Conservation (phyloP, 2,113 vertebrate species). For the Platysteira castanea region DNA sequence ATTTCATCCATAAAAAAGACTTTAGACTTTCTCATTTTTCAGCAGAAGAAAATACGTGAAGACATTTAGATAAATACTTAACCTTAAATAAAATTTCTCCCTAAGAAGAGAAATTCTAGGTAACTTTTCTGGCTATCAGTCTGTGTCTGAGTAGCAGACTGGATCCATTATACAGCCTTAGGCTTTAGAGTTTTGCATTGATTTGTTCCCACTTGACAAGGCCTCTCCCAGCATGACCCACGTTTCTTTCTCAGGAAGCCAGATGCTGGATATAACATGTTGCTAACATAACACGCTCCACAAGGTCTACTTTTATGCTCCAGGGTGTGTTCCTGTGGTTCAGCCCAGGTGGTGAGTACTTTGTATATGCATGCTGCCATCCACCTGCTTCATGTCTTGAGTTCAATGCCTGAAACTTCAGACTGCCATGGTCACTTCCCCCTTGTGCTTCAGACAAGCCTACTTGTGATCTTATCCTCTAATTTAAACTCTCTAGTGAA, state of each 20-base stretch:
- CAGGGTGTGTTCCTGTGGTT: not conserved
- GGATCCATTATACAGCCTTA: not conserved
- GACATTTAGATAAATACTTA: not conserved
- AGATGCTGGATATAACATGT: too few species aligned
- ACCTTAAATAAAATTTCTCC: not conserved
- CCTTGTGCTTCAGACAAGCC: not conserved
- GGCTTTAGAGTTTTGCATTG: not conserved
- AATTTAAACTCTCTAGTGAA: not conserved
- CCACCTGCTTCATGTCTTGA: not conserved
- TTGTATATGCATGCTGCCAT: fast-evolving
- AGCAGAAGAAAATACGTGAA: not conserved
- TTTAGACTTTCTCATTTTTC: not conserved
- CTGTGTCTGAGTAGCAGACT: not conserved
- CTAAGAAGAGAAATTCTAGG: fast-evolving
- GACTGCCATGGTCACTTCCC: fast-evolving
- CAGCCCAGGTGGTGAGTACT: not conserved
- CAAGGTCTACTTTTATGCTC: not conserved
- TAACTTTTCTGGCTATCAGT: not conserved
- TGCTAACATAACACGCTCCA: not conserved
- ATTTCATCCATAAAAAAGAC: not conserved
- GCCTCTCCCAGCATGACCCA: not conserved
- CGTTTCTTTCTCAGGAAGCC: not conserved
- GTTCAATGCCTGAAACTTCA: not conserved
- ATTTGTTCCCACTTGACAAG: not conserved
- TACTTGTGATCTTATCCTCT: not conserved